A percentile compares a stretch with the other conserved stretches of the same genome.
These are phyloP conservation scores for Ophion ventricosus DNA, from an alignment of 2,888 invertebrate genomes.

Conservation along the genomic window DNA sequence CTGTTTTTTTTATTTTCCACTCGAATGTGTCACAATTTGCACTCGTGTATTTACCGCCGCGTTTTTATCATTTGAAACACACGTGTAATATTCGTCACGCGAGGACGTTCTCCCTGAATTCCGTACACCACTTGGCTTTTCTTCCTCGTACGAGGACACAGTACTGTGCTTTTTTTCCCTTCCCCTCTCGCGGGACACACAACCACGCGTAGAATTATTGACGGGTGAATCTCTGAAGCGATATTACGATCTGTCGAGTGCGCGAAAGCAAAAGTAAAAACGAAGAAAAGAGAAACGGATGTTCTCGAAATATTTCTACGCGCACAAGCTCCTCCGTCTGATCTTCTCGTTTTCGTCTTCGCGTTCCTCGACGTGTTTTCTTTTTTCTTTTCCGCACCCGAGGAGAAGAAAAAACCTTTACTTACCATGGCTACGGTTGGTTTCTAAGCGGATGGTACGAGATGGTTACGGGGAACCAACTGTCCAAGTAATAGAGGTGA, in stretches of 20 bases:
- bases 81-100: conserved; percentile 27
- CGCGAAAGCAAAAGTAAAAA: not conserved
- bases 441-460: conserved; percentile 78
- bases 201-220: not conserved
- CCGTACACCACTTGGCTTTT: conserved; percentile 53
- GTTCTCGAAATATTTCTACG: conserved; percentile 8
- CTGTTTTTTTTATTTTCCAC: conserved; percentile 49
- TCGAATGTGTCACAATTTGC: conserved; percentile 56
- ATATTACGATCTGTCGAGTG: not conserved
- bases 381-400: conserved; percentile 10
- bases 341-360: conserved; percentile 9
- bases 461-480: conserved; percentile 83
- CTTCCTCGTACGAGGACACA: conserved; percentile 21
- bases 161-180: not conserved
- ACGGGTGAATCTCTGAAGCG: not conserved
- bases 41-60: conserved; percentile 45
- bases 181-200: conserved; percentile 5
- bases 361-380: conserved; percentile 12
- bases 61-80: conserved; percentile 30
- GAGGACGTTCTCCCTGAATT: conserved; percentile 4
- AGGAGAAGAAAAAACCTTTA: conserved; percentile 63
- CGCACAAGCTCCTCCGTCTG: conserved; percentile 14
- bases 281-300: not conserved
- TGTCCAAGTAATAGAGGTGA: conserved; percentile 80
- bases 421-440: conserved; percentile 80